phyloP scores from a whole-genome alignment of 2,888 invertebrate genomes.

The Anodontia alba region DNA sequence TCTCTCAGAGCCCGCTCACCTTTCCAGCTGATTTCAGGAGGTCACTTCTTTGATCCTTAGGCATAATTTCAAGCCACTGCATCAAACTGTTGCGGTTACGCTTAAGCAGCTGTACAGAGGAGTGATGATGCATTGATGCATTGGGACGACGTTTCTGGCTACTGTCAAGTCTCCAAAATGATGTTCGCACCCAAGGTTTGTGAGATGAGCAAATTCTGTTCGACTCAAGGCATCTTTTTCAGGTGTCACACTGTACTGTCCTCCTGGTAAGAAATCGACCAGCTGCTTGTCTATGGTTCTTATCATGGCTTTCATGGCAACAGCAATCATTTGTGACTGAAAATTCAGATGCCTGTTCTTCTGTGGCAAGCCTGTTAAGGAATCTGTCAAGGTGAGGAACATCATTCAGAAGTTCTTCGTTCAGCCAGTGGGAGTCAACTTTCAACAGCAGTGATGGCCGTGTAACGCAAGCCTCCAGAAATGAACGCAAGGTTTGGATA shows the following conservation, averaged over 20 bases:
- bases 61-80: slow-evolving; percentile 49
- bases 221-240: neutral
- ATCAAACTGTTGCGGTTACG: slow-evolving; percentile 40
- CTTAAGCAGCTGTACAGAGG: slow-evolving; percentile 58
- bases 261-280: slow-evolving; percentile 51
- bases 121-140: slow-evolving; percentile 60
- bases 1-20: slow-evolving; percentile 30
- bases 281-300: slow-evolving; percentile 47
- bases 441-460: neutral
- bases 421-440: neutral
- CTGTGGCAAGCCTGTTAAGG: too few species aligned
- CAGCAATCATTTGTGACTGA: too few species aligned
- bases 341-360: too few species aligned
- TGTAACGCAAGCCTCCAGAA: neutral
- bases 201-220: slow-evolving; percentile 41
- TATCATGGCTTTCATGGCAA: slow-evolving; percentile 20
- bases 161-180: slow-evolving; percentile 62
- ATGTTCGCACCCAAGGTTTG: slow-evolving; percentile 63
- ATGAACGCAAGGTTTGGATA: neutral
- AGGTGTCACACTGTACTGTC: slow-evolving; percentile 23
- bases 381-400: too few species aligned
- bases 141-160: slow-evolving; percentile 52
- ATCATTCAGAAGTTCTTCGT: neutral
- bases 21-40: slow-evolving; percentile 40
- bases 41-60: neutral